Conservation (phyloP, 2,797 vertebrate genomes). For the Borostomias antarcticus region DNA sequence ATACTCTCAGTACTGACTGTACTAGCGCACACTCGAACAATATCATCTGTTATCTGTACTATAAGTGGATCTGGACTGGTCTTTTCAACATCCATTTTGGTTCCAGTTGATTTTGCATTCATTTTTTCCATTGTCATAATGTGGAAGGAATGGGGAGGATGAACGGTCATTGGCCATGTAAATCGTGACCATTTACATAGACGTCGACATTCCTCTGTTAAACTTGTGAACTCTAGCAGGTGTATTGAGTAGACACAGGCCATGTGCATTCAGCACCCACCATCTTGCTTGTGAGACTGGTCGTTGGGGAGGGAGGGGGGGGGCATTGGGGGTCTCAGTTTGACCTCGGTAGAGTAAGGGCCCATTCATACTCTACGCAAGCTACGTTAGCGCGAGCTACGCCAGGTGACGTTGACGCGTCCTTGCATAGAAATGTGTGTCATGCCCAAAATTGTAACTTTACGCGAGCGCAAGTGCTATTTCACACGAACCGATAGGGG, state of each 20-base stretch:
- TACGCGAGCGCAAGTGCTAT: too few species aligned
- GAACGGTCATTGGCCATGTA: slow-evolving; percentile 79
- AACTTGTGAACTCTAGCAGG: slow-evolving; percentile 87
- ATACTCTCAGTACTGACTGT: slow-evolving; percentile 91
- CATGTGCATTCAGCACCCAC: slow-evolving; percentile 79
- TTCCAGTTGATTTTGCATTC: slow-evolving; percentile 38
- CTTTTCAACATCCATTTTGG: slow-evolving; percentile 39
- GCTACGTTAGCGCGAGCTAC: too few species aligned
- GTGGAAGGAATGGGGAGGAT: slow-evolving; percentile 37
- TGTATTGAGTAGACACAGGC: slow-evolving; percentile 85
- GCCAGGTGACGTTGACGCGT: slow-evolving; percentile 52
- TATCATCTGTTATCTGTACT: slow-evolving; percentile 34
- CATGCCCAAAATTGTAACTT: too few species aligned
- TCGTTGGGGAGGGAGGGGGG: slow-evolving; percentile 7
- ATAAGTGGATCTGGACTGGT: slow-evolving; percentile 74
- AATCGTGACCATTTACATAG: slow-evolving; percentile 87
- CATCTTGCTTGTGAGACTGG: slow-evolving; percentile 45
- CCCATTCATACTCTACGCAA: too few species aligned
- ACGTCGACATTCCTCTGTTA: slow-evolving; percentile 91
- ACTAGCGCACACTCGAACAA: slow-evolving; percentile 32
- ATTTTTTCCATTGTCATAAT: slow-evolving; percentile 34
- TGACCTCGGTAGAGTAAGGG: slow-evolving; percentile 38
- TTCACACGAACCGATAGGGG: too few species aligned
- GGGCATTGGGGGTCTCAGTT: slow-evolving; percentile 22
- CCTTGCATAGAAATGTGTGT: too few species aligned